Percentiles rank a stretch among this genome's conserved stretches.
Evolutionary conservation across 2,113 vertebrate species (phyloP).

Genomic region (Capreolus pygargus): DNA sequence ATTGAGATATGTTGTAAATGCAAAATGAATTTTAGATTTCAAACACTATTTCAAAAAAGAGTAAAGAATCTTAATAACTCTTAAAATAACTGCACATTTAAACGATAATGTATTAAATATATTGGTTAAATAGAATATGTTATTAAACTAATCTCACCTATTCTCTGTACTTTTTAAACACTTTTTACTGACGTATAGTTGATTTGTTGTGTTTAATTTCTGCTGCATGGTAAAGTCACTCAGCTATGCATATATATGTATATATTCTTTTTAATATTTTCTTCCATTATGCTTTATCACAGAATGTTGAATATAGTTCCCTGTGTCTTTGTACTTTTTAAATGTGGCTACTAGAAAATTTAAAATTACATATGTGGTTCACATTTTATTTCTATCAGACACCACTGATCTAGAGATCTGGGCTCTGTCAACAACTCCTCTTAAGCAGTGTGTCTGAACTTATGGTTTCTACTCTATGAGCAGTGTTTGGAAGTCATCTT

Average conservation of each 20-base stretch:
- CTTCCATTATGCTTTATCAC: not conserved
- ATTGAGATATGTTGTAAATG: not conserved
- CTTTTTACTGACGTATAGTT: not conserved
- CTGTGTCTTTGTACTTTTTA: not conserved
- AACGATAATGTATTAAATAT: not conserved
- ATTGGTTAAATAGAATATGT: not conserved
- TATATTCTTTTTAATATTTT: not conserved
- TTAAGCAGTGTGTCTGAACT: not conserved
- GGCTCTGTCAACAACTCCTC: not conserved
- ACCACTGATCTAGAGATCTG: not conserved
- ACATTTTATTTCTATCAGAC: not conserved
- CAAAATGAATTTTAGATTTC: not conserved
- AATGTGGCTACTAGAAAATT: not conserved
- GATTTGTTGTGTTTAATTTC: not conserved
- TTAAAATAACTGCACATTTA: not conserved
- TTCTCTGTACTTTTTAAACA: not conserved
- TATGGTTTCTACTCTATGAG: not conserved
- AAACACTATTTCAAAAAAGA: not conserved
- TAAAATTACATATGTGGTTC: not conserved
- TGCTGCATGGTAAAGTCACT: not conserved
- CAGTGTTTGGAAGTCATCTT: not conserved
- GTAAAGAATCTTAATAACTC: not conserved
- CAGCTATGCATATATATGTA: not conserved
- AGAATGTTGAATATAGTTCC: not conserved
- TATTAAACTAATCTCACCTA: not conserved